These are phyloP conservation scores for Ceratotherium simum DNA, from an alignment of 2,113 vertebrate genomes.

Conservation along the genomic window DNA sequence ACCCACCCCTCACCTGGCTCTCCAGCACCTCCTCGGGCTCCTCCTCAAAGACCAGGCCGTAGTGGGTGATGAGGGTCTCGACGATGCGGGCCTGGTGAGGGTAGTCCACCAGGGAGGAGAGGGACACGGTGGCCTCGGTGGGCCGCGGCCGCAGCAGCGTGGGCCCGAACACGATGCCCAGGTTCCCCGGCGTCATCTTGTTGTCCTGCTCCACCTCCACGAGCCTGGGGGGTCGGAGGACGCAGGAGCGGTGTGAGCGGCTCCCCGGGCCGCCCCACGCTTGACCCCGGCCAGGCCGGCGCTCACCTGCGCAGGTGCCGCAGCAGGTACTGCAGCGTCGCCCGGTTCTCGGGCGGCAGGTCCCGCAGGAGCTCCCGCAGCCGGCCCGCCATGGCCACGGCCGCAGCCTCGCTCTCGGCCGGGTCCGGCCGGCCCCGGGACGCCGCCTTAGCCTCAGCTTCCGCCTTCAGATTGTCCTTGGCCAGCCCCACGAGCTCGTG, in stretches of 20 bases:
- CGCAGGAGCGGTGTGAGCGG: rapidly evolving
- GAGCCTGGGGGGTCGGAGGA: conserved; percentile 87
- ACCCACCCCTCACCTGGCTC: neutral
- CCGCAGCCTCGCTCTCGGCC: conserved; percentile 85
- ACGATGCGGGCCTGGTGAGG: conserved; percentile 96
- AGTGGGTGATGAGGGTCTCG: conserved; percentile 95
- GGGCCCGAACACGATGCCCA: conserved; percentile 97
- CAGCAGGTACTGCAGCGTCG: conserved; percentile 92
- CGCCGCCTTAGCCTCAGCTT: conserved; percentile 83
- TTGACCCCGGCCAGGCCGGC: rapidly evolving
- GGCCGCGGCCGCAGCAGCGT: conserved; percentile 96
- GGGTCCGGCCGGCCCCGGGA: conserved; percentile 80
- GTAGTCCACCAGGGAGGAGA: conserved; percentile 98
- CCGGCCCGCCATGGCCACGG: conserved; percentile 87
- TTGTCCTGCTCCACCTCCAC: conserved; percentile 95
- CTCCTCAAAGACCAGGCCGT: conserved; percentile 89
- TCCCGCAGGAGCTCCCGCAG: conserved; percentile 91
- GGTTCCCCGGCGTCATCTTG: conserved; percentile 97
- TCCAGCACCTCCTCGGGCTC: rapidly evolving
- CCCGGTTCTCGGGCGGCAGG: conserved; percentile 90
- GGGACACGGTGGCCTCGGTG: conserved; percentile 95
- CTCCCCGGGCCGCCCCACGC: rapidly evolving
- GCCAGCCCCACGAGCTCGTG: conserved; percentile 96
- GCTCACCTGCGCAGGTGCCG: conserved; percentile 93
- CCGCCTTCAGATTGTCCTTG: conserved; percentile 93